phyloP scores from a whole-genome alignment of 1,140 invertebrate genomes.

The Ostrea denselamellosa region DNA sequence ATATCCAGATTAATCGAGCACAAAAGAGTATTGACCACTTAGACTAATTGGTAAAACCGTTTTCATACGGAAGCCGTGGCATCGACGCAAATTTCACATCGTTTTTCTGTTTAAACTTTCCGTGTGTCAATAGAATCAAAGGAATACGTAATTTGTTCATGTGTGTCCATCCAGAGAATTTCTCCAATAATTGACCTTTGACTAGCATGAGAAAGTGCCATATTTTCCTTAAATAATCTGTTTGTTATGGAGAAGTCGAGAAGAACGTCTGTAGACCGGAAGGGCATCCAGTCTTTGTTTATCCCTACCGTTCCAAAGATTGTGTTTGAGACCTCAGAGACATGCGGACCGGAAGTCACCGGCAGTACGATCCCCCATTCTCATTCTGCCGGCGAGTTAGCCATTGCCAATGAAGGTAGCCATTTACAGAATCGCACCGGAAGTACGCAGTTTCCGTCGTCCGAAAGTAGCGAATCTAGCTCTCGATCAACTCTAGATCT shows the following conservation, averaged over 20 bases:
- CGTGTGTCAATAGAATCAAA: not conserved
- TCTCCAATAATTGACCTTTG: not conserved
- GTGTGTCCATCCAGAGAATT: not conserved
- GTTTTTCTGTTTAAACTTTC: not conserved
- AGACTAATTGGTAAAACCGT: not conserved
- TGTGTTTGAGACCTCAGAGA: slow-evolving; percentile 47
- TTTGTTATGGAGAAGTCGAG: slow-evolving; percentile 37
- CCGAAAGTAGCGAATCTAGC: slow-evolving; percentile 32
- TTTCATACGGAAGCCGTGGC: not conserved
- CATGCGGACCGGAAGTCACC: not conserved
- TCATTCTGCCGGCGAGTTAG: slow-evolving; percentile 53
- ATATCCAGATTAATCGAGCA: not conserved
- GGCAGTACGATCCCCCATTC: slow-evolving; percentile 51
- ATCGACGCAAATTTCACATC: not conserved
- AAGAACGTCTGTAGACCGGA: slow-evolving; percentile 45
- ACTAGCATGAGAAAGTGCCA: slow-evolving; percentile 13
- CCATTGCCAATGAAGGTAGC: slow-evolving; percentile 36
- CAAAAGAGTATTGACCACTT: not conserved
- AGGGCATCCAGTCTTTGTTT: slow-evolving; percentile 55
- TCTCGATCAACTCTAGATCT: slow-evolving; percentile 49
- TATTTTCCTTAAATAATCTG: not conserved
- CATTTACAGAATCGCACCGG: slow-evolving; percentile 11
- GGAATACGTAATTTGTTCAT: not conserved
- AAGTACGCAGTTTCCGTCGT: slow-evolving; percentile 24
- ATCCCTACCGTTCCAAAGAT: slow-evolving; percentile 57